Conservation (phyloP, 2,113 vertebrate genomes). For the Hypanus sabinus region DNA sequence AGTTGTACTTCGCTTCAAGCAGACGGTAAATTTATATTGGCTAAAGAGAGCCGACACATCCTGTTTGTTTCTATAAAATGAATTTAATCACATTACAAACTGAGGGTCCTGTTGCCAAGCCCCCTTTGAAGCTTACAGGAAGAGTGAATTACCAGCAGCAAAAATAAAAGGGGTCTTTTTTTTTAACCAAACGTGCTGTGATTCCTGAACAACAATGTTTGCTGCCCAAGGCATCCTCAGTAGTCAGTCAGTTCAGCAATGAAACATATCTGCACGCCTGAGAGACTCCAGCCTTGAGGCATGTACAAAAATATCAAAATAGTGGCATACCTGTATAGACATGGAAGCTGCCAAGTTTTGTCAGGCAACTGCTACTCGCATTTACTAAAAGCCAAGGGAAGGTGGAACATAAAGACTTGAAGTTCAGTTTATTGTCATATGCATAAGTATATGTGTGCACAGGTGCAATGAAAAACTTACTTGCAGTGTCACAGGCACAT, state of each 20-base stretch:
- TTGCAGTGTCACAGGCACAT: too few species aligned
- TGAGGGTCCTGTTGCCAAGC: not conserved
- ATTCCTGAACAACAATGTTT: not conserved
- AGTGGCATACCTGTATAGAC: not conserved
- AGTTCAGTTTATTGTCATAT: too few species aligned
- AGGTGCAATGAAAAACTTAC: too few species aligned
- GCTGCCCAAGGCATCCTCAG: not conserved
- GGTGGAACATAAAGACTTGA: too few species aligned
- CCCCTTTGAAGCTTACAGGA: not conserved
- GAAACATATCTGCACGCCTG: not conserved
- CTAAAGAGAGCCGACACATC: not conserved
- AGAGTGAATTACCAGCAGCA: not conserved
- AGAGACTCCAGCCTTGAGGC: not conserved
- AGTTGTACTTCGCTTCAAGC: not conserved
- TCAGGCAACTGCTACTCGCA: not conserved
- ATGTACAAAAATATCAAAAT: not conserved
- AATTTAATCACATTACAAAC: not conserved
- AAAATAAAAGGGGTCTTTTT: not conserved
- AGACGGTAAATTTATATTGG: not conserved
- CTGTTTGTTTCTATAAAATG: constrained; percentile 11
- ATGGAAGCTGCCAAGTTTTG: not conserved
- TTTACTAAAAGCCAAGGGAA: not conserved
- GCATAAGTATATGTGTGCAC: too few species aligned
- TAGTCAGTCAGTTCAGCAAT: not conserved
- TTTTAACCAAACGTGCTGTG: not conserved